These are phyloP conservation scores for Carcinoscorpius rotundicauda DNA, from an alignment of 1,140 invertebrate genomes.

Conservation along the genomic window DNA sequence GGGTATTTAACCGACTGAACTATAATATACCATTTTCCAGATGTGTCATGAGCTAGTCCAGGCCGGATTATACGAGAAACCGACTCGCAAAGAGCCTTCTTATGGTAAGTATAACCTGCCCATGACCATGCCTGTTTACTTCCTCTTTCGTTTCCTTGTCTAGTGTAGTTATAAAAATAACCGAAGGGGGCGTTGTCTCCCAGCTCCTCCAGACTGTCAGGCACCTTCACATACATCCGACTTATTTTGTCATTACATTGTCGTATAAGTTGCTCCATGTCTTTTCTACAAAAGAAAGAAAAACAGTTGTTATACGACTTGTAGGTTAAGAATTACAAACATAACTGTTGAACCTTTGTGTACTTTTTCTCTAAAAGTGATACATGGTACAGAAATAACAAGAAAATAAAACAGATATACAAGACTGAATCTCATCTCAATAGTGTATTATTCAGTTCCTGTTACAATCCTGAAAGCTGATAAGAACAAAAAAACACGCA, in stretches of 20 bases:
- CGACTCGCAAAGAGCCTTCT: slow-evolving; percentile 23
- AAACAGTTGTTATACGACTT: not conserved
- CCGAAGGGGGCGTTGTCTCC: slow-evolving; percentile 17
- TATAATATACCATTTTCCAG: slow-evolving; percentile 24
- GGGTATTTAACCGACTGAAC: slow-evolving; percentile 20
- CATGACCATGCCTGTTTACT: slow-evolving; percentile 19
- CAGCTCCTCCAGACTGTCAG: slow-evolving; percentile 24
- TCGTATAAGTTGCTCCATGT: slow-evolving; percentile 18
- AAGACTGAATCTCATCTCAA: not conserved
- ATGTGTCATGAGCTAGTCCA: slow-evolving; percentile 21
- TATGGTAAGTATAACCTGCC: slow-evolving; percentile 17
- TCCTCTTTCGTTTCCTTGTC: slow-evolving; percentile 3
- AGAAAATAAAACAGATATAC: not conserved
- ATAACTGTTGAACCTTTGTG: too few relatives aligned
- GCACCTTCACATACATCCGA: slow-evolving; percentile 26
- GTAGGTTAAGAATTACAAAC: not conserved
- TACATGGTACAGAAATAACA: too few relatives aligned
- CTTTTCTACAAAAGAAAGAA: slow-evolving; percentile 7
- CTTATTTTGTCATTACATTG: slow-evolving; percentile 19
- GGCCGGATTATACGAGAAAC: slow-evolving; percentile 23
- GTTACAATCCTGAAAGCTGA: too few relatives aligned
- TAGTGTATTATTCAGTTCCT: not conserved
- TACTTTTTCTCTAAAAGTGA: too few relatives aligned
- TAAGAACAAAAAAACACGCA: too few relatives aligned
- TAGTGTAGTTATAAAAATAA: slow-evolving; percentile 7